phyloP scores from a whole-genome alignment of 2,113 vertebrate genomes.

The Channa argus region DNA sequence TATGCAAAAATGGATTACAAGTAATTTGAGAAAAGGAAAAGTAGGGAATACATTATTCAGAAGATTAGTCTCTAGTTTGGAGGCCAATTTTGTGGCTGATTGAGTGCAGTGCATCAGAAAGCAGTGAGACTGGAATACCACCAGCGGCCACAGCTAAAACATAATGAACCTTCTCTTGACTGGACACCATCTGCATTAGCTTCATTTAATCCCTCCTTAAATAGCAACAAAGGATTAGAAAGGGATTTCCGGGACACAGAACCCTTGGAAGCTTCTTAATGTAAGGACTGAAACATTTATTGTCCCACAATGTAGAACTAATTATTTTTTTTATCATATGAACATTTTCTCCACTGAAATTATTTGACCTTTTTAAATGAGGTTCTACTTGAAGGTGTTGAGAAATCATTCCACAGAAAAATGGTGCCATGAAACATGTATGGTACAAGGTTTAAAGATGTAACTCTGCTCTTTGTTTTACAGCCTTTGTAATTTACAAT shows the following conservation, averaged over 20 bases:
- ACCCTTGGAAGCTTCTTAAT: slow-evolving; percentile 72
- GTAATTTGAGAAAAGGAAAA: slow-evolving; percentile 56
- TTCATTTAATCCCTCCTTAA: slow-evolving; percentile 81
- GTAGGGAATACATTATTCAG: slow-evolving; percentile 68
- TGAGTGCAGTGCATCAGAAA: slow-evolving; percentile 57
- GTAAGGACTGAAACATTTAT: slow-evolving; percentile 67
- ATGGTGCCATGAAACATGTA: background rate
- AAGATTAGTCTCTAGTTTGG: slow-evolving; percentile 67
- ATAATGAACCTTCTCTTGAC: slow-evolving; percentile 72
- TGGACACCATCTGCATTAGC: slow-evolving; percentile 76
- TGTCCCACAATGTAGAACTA: slow-evolving; percentile 70
- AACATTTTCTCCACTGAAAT: slow-evolving; percentile 28
- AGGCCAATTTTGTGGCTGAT: slow-evolving; percentile 71
- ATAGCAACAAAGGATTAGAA: slow-evolving; percentile 79
- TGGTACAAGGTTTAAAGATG: background rate
- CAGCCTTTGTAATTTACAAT: slow-evolving; percentile 99
- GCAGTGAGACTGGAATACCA: slow-evolving; percentile 39
- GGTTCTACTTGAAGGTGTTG: slow-evolving; percentile 43
- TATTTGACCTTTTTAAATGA: slow-evolving; percentile 49
- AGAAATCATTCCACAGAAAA: slow-evolving; percentile 14
- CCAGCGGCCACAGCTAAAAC: slow-evolving; percentile 52
- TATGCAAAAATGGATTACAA: slow-evolving; percentile 68
- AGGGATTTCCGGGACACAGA: slow-evolving; percentile 77
- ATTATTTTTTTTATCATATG: slow-evolving; percentile 66
- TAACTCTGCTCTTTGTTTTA: slow-evolving; percentile 41